These are phyloP conservation scores for Ciconia stormi DNA, from an alignment of 2,113 vertebrate species.

Conservation along the genomic window DNA sequence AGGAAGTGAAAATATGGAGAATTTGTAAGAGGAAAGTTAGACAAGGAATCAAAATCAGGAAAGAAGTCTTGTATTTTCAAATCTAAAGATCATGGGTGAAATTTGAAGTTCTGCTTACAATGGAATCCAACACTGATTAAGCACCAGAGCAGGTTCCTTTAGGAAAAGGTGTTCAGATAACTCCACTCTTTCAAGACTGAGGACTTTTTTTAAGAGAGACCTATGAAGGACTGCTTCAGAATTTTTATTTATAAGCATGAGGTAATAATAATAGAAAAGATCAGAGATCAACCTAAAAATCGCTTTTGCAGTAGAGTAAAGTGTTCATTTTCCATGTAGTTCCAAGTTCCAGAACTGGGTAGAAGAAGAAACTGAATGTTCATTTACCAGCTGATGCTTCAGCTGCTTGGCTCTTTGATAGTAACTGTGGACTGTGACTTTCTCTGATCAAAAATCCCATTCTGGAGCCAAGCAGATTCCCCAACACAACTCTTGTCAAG, in stretches of 20 bases:
- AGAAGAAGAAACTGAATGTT: not conserved
- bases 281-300: not conserved
- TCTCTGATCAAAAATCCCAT: not conserved
- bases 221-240: not conserved
- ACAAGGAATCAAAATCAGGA: not conserved
- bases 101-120: not conserved
- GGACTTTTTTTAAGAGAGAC: not conserved
- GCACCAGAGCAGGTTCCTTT: not conserved
- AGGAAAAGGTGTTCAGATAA: not conserved
- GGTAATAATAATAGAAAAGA: not conserved
- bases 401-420: not conserved
- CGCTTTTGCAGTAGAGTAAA: not conserved
- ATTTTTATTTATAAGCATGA: not conserved
- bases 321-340: not conserved
- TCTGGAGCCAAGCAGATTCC: not conserved
- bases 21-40: not conserved
- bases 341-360: not conserved
- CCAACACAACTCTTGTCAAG: not conserved
- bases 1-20: not conserved
- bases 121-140: not conserved
- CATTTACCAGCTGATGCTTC: not conserved
- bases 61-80: not conserved
- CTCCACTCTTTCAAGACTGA: not conserved
- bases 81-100: not conserved
- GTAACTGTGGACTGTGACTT: not conserved